Percentiles rank a stretch among this genome's conserved stretches.
Conservation (phyloP, 2,113 vertebrate species). For the Planiliza haematocheilus region DNA sequence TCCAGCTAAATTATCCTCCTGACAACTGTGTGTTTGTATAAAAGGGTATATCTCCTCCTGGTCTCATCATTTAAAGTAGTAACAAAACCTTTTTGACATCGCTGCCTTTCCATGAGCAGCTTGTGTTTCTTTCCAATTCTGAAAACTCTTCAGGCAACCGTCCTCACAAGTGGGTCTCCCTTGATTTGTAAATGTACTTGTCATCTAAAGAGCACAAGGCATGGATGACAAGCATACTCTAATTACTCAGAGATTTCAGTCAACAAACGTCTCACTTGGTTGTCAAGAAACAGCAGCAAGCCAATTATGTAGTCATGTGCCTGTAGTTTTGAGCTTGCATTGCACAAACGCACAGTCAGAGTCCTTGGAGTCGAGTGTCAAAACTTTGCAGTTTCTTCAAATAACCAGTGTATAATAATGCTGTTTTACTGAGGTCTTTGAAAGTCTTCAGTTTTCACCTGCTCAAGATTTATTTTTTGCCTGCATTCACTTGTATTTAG, state of each 20-base stretch:
- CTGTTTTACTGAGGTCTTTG: slow-evolving; percentile 5
- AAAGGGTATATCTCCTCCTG: slow-evolving; percentile 15
- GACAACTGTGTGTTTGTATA: not conserved
- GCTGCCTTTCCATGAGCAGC: slow-evolving; percentile 51
- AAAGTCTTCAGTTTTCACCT: too few relatives aligned
- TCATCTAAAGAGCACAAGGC: slow-evolving; percentile 65
- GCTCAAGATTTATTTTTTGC: too few relatives aligned
- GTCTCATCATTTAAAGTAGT: slow-evolving; percentile 55
- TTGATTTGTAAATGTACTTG: slow-evolving; percentile 76
- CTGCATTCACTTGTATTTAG: not conserved
- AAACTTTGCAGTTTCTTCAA: slow-evolving; percentile 16
- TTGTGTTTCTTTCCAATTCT: slow-evolving; percentile 39
- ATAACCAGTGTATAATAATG: slow-evolving; percentile 6
- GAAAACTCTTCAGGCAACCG: slow-evolving; percentile 51
- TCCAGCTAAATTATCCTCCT: too few relatives aligned
- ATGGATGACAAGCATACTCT: slow-evolving; percentile 53
- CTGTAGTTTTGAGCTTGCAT: slow-evolving; percentile 35
- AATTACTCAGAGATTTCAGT: slow-evolving; percentile 72
- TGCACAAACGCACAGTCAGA: slow-evolving; percentile 26
- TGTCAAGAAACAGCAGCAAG: slow-evolving; percentile 71
- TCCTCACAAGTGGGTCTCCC: slow-evolving; percentile 49
- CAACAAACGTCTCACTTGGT: slow-evolving; percentile 72
- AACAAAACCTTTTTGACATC: slow-evolving; percentile 53
- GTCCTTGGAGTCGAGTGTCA: slow-evolving; percentile 14
- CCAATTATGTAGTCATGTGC: slow-evolving; percentile 57